Conservation (phyloP, 1,140 invertebrate species). For the Sesamia nonagrioides region DNA sequence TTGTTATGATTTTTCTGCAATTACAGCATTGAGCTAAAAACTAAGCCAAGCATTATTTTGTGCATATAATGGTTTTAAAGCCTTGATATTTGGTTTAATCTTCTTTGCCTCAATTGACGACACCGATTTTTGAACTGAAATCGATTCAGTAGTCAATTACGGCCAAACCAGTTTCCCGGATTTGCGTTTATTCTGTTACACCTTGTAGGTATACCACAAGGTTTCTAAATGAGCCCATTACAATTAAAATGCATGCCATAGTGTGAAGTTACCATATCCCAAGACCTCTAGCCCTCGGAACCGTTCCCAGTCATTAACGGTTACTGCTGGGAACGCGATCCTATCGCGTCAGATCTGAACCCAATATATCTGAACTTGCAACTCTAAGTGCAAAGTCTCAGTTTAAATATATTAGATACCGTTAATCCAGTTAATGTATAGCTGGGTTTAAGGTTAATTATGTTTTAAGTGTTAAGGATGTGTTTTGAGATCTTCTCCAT, state of each 20-base stretch:
- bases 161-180: no score
- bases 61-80: no score
- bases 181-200: neutral
- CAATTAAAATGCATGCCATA: slow-evolving; percentile 1
- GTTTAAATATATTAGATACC: slow-evolving; percentile 4
- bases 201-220: neutral
- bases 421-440: slow-evolving; percentile 37
- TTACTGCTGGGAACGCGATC: slow-evolving; percentile 29
- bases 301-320: slow-evolving; percentile 30
- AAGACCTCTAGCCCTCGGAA: neutral
- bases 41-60: no score
- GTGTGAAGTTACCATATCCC: slow-evolving; percentile 8
- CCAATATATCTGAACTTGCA: slow-evolving; percentile 36
- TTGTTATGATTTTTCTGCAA: no score
- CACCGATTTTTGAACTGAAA: no score
- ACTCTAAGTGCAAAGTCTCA: slow-evolving; percentile 16
- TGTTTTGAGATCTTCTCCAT: neutral
- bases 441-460: slow-evolving; percentile 29
- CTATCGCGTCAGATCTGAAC: slow-evolving; percentile 17
- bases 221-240: neutral
- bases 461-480: slow-evolving; percentile 9
- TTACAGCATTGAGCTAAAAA: no score
- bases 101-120: no score
- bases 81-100: no score
- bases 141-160: no score